phyloP scores from a whole-genome alignment of 2,797 vertebrate species.

The Zenarchopterus dispar region DNA sequence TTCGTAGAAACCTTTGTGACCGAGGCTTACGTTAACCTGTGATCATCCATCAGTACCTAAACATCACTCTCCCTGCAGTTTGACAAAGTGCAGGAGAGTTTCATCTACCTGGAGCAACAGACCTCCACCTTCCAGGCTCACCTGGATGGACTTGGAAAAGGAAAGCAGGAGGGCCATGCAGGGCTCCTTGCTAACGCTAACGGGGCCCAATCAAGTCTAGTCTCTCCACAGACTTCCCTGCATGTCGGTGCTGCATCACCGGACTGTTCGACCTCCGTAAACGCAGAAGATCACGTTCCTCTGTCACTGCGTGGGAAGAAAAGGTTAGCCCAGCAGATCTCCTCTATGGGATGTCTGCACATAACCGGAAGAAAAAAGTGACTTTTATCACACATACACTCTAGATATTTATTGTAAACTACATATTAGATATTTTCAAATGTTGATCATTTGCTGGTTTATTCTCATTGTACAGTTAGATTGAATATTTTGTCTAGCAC shows the following conservation, averaged over 20 bases:
- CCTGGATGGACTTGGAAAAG: conserved; percentile 72
- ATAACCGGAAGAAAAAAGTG: conserved; percentile 58
- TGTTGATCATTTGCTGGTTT: conserved; percentile 61
- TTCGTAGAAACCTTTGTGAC: too few species aligned
- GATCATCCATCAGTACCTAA: conserved; percentile 1
- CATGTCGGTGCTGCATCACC: conserved; percentile 2
- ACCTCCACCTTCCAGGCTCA: conserved; percentile 78
- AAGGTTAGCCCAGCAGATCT: conserved; percentile 48
- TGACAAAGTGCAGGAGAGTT: conserved; percentile 75
- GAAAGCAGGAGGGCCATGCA: background rate
- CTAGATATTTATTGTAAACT: too few species aligned
- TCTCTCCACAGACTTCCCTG: conserved; percentile 9
- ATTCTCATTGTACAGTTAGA: conserved; percentile 16
- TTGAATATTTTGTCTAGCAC: background rate
- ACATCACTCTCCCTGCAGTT: conserved; percentile 65
- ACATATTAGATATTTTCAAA: conserved; percentile 30
- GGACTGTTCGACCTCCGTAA: conserved; percentile 7
- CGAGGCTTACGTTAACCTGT: too few species aligned
- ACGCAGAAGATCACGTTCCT: background rate
- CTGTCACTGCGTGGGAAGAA: conserved; percentile 30
- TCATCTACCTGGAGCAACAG: conserved; percentile 78
- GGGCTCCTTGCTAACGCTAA: conserved; percentile 2
- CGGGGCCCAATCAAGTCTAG: conserved; percentile 3
- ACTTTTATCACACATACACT: conserved; percentile 9
- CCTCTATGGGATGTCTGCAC: conserved; percentile 55